Evolutionary conservation across 2,797 vertebrate genomes (phyloP).

Genomic region (Huso huso): DNA sequence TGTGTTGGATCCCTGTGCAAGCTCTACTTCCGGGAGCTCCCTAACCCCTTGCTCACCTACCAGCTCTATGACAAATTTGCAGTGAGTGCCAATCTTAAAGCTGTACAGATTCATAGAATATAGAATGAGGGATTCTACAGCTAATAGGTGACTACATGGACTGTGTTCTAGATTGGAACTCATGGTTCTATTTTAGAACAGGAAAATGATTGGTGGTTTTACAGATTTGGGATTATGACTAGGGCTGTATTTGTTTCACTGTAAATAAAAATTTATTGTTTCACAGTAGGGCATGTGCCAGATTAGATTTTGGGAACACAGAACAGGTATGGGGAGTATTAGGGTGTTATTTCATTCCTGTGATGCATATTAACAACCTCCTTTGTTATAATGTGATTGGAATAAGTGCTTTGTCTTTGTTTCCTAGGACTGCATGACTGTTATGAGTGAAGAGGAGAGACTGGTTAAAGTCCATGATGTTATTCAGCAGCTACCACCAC

Average conservation of each 20-base stretch:
- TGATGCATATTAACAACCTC: neutral
- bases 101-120: neutral
- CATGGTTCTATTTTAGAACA: neutral
- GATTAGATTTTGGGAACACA: too few species aligned
- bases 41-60: conserved; percentile 55
- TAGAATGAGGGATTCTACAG: neutral
- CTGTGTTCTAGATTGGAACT: too few species aligned
- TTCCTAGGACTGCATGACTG: conserved; percentile 49
- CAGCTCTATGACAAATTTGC: conserved; percentile 56
- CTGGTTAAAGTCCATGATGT: conserved; percentile 50
- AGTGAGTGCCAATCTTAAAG: conserved; percentile 34
- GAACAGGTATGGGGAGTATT: neutral
- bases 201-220: conserved; percentile 3
- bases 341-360: neutral
- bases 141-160: too few species aligned
- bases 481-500: conserved; percentile 54
- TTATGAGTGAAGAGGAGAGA: conserved; percentile 46
- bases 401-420: neutral
- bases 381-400: neutral
- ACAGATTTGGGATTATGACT: too few species aligned
- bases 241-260: too few species aligned
- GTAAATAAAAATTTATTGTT: too few species aligned
- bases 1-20: conserved; percentile 59
- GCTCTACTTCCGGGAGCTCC: conserved; percentile 54
- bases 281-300: too few species aligned